phyloP scores from a whole-genome alignment of 2,888 invertebrate species.

The Gortyna flavago region DNA sequence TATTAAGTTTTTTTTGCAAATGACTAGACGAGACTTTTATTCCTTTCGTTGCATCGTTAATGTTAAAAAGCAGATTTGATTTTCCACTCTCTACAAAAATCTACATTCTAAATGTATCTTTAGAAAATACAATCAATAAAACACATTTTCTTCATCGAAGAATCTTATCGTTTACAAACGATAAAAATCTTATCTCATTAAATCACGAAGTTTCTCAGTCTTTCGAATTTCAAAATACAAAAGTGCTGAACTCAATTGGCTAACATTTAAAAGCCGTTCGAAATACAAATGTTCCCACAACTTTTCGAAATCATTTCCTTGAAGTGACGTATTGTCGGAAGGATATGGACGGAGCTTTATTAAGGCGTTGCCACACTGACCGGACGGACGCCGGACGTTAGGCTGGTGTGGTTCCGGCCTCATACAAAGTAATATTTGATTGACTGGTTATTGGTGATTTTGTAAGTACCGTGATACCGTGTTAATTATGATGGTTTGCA shows the following conservation, averaged over 20 bases:
- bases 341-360: constrained; percentile 55
- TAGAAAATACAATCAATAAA: neutral
- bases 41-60: neutral
- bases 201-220: constrained; percentile 22
- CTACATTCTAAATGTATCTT: no score
- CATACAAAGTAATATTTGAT: constrained; percentile 43
- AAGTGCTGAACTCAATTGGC: constrained; percentile 31
- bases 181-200: constrained; percentile 20
- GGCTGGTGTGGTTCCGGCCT: constrained; percentile 58
- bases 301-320: constrained; percentile 52
- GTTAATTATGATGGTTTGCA: constrained; percentile 21
- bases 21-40: neutral
- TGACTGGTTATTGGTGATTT: constrained; percentile 44
- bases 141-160: neutral
- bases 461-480: constrained; percentile 24
- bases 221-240: constrained; percentile 38
- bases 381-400: constrained; percentile 45
- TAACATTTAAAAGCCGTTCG: constrained; percentile 50
- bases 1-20: neutral
- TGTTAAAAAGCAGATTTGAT: neutral
- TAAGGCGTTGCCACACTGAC: constrained; percentile 57
- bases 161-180: neutral
- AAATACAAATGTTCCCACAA: constrained; percentile 58
- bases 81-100: neutral
- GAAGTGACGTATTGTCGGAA: constrained; percentile 59